Percentiles rank a stretch among this genome's conserved stretches.
These are phyloP conservation scores for Scytalopus superciliaris DNA, from an alignment of 2,113 vertebrate species.

Conservation along the genomic window DNA sequence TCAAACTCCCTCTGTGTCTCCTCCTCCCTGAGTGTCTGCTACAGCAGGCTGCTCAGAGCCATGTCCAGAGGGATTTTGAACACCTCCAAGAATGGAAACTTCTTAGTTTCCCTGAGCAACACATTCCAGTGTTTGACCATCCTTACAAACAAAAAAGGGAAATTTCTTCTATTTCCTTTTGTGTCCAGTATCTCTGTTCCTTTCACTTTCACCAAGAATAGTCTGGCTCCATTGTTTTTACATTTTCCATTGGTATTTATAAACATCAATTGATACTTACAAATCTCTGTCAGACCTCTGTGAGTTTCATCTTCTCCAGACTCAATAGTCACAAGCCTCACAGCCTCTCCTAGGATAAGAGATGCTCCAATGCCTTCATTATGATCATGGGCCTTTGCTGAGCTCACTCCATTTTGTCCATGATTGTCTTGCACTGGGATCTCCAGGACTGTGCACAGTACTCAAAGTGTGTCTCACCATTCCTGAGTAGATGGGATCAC, in stretches of 20 bases:
- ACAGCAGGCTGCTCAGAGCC: neutral
- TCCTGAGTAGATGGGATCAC: neutral
- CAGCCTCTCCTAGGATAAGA: rapidly evolving
- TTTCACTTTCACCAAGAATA: neutral
- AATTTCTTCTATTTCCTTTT: neutral
- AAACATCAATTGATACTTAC: neutral
- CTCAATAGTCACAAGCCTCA: rapidly evolving
- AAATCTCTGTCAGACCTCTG: neutral
- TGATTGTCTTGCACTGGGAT: neutral
- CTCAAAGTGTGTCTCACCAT: neutral
- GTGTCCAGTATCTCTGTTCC: neutral
- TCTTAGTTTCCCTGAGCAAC: neutral
- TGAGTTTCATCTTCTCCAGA: neutral
- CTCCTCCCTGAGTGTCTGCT: too few species aligned
- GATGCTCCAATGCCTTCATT: neutral
- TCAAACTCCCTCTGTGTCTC: neutral
- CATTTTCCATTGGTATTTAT: neutral
- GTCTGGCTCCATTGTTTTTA: neutral
- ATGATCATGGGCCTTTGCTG: neutral
- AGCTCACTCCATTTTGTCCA: neutral
- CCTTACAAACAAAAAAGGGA: neutral
- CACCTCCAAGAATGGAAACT: neutral
- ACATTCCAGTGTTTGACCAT: neutral
- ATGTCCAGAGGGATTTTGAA: neutral
- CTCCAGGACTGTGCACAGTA: neutral